Evolutionary conservation across 2,888 invertebrate species (phyloP).

Genomic region (Listrodromus nycthemerus): DNA sequence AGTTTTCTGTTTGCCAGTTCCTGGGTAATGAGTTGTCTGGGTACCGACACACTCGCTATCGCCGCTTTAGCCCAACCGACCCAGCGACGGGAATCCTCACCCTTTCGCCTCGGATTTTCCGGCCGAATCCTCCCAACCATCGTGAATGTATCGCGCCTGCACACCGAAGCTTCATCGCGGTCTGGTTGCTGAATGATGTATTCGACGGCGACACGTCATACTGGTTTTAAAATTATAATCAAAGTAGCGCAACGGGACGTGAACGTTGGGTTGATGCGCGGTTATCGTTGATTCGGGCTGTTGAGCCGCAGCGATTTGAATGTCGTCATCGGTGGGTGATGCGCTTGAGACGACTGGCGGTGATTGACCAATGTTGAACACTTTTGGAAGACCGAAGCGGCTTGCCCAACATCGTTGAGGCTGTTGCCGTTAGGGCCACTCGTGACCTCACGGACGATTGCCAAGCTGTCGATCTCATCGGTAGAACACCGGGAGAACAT

Average conservation of each 20-base stretch:
- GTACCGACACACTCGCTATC: slow-evolving; percentile 64
- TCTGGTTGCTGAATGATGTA: slow-evolving; percentile 42
- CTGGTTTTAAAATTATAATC: slow-evolving; percentile 50
- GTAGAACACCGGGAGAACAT: no score
- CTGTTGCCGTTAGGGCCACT: no score
- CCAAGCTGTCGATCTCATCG: no score
- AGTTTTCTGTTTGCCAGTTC: slow-evolving; percentile 82
- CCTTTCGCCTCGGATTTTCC: slow-evolving; percentile 46
- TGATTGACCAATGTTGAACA: no score
- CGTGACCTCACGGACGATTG: no score
- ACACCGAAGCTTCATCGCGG: neutral
- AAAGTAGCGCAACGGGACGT: slow-evolving; percentile 13
- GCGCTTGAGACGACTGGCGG: neutral
- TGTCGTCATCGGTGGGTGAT: slow-evolving; percentile 1
- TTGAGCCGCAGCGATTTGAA: neutral
- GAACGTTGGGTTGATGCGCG: neutral
- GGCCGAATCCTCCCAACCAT: slow-evolving; percentile 64
- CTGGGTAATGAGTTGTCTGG: slow-evolving; percentile 82
- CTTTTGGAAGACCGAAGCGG: no score
- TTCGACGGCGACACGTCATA: slow-evolving; percentile 37
- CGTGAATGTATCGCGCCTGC: slow-evolving; percentile 28
- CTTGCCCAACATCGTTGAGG: no score
- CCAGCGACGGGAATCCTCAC: slow-evolving; percentile 18
- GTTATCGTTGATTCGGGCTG: slow-evolving; percentile 33
- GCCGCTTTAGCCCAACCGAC: slow-evolving; percentile 28